Evolutionary conservation across 1,140 invertebrate species (phyloP), one percentile per base, ranked within the genome.

Genomic region (Nebria ingens): DNA sequence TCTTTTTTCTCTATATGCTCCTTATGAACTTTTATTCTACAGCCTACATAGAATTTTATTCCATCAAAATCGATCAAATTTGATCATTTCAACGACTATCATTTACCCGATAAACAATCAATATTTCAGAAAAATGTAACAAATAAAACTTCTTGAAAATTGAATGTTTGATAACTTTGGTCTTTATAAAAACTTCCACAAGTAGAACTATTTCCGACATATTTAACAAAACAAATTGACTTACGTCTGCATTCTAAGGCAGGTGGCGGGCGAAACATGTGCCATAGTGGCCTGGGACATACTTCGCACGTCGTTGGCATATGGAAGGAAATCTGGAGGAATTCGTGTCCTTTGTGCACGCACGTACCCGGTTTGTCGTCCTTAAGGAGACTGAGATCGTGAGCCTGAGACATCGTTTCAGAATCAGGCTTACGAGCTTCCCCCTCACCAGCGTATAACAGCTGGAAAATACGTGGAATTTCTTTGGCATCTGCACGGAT

Each of bases 231-330:
- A n/a, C n/a, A n/a, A n/a, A n/a, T n/a, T n/a, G 60, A 81, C 83
- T 79, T 77, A 93, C 91, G 78, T 80, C 91, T 83, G 75, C 96
- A 99, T 75, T 98, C 96, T 57, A 97, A 79, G 52, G 96, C 95
- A 59, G 92, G 89, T 50, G 95, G 95, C 56, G 96, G 95, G 68
- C 93, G 84, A 70, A 98, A 89, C 83, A 98, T 91, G 71, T 97
- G 88, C 91, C 93, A 98, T 53, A 98, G 78, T 62, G 93, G 93
- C 71, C 93, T 95, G 23, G 92, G 85, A 80, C 96, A 99, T 52
- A 93, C 87, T 76, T 99, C 96, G 76, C 96, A 99, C 57, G 89
- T 89, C 1, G 96, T 97, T 25, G 95, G 95, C 84, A 97, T 98
- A 73, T 98, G 93, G 75, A 91, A 99, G 59, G 89, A 93, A 62